A percentile compares a stretch with the other conserved stretches of the same genome.
These are phyloP conservation scores for Phalloptychus januarius DNA, from an alignment of 2,797 vertebrate genomes.

Conservation along the genomic window DNA sequence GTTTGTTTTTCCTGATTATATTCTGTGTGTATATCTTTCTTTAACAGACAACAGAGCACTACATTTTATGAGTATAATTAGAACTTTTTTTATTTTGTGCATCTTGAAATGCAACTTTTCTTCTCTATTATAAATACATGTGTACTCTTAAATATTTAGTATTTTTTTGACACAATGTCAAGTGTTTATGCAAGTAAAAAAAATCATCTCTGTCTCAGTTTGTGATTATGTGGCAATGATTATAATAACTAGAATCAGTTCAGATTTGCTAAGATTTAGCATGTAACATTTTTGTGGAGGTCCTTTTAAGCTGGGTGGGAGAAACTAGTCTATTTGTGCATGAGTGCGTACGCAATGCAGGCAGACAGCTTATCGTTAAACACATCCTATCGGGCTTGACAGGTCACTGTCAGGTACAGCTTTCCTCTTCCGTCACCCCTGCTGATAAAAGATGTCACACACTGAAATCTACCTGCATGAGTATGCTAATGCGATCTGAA, in stretches of 20 bases:
- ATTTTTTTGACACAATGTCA: not conserved
- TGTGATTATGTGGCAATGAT: not conserved
- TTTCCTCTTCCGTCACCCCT: conserved; percentile 69
- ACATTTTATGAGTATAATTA: not conserved
- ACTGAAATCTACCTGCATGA: conserved; percentile 75
- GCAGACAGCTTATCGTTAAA: conserved; percentile 82
- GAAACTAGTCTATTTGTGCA: conserved; percentile 47
- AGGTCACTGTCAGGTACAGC: conserved; percentile 81
- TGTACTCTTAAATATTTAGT: too few species aligned
- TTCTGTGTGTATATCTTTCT: not conserved
- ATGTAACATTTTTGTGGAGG: conserved; percentile 71
- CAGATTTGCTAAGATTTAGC: conserved; percentile 32
- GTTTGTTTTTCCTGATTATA: not conserved
- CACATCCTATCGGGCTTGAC: conserved; percentile 82
- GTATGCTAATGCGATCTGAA: conserved; percentile 80
- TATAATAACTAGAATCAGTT: conserved; percentile 15
- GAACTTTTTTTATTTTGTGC: not conserved
- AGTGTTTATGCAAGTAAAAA: not conserved
- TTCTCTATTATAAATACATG: not conserved
- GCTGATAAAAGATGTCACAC: conserved; percentile 76
- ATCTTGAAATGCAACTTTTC: not conserved
- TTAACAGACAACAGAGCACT: not conserved
- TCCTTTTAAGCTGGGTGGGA: conserved; percentile 50
- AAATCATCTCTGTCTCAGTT: not conserved
- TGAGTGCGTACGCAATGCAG: conserved; percentile 56